Percentiles rank a stretch among this genome's conserved stretches.
Conservation (phyloP, 2,113 vertebrate species). For the Prunella fulvescens region DNA sequence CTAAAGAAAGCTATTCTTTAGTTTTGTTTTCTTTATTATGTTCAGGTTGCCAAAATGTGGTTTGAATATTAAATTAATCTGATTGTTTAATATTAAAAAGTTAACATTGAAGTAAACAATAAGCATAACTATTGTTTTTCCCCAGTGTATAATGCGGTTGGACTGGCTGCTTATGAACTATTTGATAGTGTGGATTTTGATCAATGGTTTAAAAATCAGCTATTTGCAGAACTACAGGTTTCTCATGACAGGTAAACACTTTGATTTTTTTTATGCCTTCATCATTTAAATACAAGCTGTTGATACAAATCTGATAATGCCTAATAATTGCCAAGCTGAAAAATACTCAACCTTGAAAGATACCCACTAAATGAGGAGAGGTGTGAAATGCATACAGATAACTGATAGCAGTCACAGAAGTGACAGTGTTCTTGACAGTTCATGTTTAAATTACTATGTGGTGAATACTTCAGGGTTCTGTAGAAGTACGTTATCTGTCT, state of each 20-base stretch:
- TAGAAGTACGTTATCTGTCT: not conserved
- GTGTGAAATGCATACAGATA: not conserved
- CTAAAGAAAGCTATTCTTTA: not conserved
- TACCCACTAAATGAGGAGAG: not conserved
- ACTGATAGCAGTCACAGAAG: not conserved
- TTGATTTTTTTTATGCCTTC: not conserved
- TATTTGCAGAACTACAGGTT: slow-evolving; percentile 92
- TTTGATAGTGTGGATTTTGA: slow-evolving; percentile 99
- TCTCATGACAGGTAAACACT: slow-evolving; percentile 86
- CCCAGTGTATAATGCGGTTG: slow-evolving; percentile 94
- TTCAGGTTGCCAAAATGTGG: not conserved
- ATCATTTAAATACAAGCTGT: not conserved
- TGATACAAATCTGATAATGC: not conserved
- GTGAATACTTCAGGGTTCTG: not conserved
- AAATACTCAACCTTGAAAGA: not conserved
- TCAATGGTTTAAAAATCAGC: slow-evolving; percentile 96
- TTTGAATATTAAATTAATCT: not conserved
- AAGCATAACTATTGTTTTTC: slow-evolving; percentile 29
- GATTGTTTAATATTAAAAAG: not conserved
- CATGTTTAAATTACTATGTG: not conserved
- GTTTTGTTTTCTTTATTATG: not conserved
- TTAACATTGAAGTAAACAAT: not conserved
- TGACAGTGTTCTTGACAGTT: not conserved
- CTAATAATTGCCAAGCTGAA: not conserved
- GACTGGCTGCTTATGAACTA: slow-evolving; percentile 92